Evolutionary conservation across 2,888 invertebrate species (phyloP).

Genomic region (Ligdia adustata): DNA sequence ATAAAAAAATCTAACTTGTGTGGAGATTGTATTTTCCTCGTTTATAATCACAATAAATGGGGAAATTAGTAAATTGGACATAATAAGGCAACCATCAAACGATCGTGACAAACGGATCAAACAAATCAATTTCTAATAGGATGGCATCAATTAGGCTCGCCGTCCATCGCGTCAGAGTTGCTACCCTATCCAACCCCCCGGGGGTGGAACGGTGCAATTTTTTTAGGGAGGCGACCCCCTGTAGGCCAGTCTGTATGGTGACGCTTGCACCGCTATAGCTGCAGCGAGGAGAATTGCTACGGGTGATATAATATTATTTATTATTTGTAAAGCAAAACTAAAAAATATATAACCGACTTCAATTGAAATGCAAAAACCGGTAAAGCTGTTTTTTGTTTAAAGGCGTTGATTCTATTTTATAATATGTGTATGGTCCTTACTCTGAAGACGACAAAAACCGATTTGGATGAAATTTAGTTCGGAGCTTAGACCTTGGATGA

Average conservation of each 20-base stretch:
- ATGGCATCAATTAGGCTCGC: conserved; percentile 69
- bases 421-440: too few relatives aligned
- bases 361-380: background rate
- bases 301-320: background rate
- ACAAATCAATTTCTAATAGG: conserved; percentile 60
- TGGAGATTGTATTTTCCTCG: too few relatives aligned
- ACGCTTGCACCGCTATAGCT: conserved; percentile 71
- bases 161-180: conserved; percentile 72
- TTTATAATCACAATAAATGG: too few relatives aligned
- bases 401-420: too few relatives aligned
- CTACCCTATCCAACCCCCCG: conserved; percentile 44
- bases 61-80: too few relatives aligned
- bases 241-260: conserved; percentile 69
- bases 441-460: too few relatives aligned
- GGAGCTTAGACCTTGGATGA: too few relatives aligned
- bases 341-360: background rate
- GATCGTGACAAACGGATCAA: conserved; percentile 39
- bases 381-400: too few relatives aligned
- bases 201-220: conserved; percentile 53
- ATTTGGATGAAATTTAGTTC: too few relatives aligned
- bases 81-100: background rate
- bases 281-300: conserved; percentile 42
- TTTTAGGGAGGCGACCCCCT: conserved; percentile 40
- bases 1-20: too few relatives aligned
- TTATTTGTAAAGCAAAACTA: background rate